A percentile compares a stretch with the other conserved stretches of the same genome.
These are phyloP conservation scores for Macaria notata DNA, from an alignment of 2,888 invertebrate genomes.

Conservation along the genomic window DNA sequence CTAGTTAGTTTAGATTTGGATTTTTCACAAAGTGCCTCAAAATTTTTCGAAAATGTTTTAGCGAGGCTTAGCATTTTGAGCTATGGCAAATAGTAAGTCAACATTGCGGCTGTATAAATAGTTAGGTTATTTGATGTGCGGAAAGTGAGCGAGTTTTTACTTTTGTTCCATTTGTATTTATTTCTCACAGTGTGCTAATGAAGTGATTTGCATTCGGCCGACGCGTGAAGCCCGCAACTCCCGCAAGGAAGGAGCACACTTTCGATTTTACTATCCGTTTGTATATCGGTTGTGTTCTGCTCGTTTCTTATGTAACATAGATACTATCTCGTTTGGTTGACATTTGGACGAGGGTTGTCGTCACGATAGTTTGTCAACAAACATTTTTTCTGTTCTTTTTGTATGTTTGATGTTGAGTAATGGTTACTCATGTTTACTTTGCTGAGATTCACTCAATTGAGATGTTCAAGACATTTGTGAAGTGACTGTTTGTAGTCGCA, in stretches of 20 bases:
- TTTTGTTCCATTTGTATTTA: not conserved
- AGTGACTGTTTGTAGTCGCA: too few species aligned
- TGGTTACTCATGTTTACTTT: not conserved
- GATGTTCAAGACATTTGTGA: too few species aligned
- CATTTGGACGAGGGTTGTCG: constrained; percentile 21
- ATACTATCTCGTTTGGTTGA: constrained; percentile 17
- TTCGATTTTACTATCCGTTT: constrained; percentile 39
- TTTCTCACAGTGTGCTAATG: constrained; percentile 10
- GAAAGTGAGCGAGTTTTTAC: not conserved
- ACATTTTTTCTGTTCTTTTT: constrained; percentile 6
- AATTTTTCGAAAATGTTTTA: too few species aligned
- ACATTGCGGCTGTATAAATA: too few species aligned
- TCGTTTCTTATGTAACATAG: constrained; percentile 18
- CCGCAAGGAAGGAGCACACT: constrained; percentile 33
- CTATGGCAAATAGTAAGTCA: too few species aligned
- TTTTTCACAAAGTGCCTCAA: not conserved
- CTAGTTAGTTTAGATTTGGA: not conserved
- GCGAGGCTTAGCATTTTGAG: too few species aligned
- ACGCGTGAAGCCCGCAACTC: constrained; percentile 1
- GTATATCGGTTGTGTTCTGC: constrained; percentile 17
- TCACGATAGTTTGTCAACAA: constrained; percentile 18
- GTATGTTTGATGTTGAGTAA: constrained; percentile 9
- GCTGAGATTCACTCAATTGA: too few species aligned
- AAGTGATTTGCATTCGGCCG: constrained; percentile 21
- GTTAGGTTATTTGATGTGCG: too few species aligned